Conservation (phyloP, 2,888 invertebrate genomes). For the Latrodectus hesperus region DNA sequence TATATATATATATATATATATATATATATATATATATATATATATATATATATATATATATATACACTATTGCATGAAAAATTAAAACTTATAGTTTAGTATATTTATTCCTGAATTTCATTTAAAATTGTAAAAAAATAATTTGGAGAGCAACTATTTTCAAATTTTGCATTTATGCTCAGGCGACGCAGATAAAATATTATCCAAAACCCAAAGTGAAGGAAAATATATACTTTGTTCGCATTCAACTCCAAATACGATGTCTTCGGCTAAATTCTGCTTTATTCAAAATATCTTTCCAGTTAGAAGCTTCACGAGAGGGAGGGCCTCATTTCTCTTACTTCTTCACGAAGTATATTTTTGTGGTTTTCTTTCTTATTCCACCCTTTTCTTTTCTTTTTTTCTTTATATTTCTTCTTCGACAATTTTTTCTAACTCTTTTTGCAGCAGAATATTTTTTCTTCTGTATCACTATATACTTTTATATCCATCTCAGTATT, state of each 20-base stretch:
- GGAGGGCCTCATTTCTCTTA: slow-evolving; percentile 9
- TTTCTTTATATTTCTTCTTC: slow-evolving; percentile 1
- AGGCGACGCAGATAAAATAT: no score
- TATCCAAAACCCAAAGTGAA: background rate
- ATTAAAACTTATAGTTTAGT: no score
- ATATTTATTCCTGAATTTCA: no score
- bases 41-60: background rate
- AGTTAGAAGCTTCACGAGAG: slow-evolving; percentile 19
- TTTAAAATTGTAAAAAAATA: no score
- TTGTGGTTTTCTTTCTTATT: slow-evolving; percentile 44
- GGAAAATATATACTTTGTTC: background rate
- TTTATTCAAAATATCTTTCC: slow-evolving; percentile 49
- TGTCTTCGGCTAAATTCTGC: slow-evolving; percentile 34
- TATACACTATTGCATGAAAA: no score
- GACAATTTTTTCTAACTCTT: background rate
- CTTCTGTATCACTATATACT: slow-evolving; percentile 45
- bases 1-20: background rate
- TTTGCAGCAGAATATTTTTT: background rate
- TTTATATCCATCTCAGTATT: slow-evolving; percentile 28
- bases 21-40: background rate
- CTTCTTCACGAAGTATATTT: slow-evolving; percentile 34
- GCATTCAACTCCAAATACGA: background rate
- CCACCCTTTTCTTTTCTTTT: slow-evolving; percentile 9
- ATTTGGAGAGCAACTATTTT: no score
- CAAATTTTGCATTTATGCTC: no score